phyloP scores from a whole-genome alignment of 2,113 vertebrate species.

The Rattus norvegicus region DNA sequence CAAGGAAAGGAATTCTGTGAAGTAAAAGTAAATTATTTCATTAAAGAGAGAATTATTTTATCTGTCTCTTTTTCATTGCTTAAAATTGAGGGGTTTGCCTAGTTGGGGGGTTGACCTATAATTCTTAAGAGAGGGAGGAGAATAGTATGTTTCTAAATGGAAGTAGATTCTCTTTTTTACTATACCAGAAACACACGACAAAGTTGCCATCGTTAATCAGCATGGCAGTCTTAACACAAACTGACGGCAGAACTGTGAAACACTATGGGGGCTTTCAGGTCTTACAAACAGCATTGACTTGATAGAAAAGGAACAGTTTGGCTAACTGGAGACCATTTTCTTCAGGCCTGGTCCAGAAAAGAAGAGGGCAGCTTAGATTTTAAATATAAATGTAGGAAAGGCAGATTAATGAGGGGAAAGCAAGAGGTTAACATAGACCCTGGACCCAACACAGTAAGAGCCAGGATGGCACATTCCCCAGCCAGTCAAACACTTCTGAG shows the following conservation, averaged over 20 bases:
- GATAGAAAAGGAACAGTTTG: background rate
- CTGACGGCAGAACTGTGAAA: background rate
- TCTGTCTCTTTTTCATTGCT: background rate
- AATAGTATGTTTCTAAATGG: background rate
- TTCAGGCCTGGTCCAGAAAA: background rate
- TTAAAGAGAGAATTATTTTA: background rate
- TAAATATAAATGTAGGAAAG: background rate
- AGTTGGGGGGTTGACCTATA: background rate
- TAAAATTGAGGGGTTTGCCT: background rate
- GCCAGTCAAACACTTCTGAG: background rate
- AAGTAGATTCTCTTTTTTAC: background rate
- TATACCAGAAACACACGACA: background rate
- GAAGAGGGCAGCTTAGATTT: background rate
- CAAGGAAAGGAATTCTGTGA: background rate
- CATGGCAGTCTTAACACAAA: background rate
- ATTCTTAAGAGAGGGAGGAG: background rate
- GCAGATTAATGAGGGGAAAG: accelerated
- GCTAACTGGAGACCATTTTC: background rate
- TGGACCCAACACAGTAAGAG: background rate
- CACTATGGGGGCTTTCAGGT: background rate
- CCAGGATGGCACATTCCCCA: background rate
- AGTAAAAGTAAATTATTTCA: background rate
- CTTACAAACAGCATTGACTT: background rate
- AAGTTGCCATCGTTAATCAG: background rate
- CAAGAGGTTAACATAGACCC: background rate